These are phyloP conservation scores for Spodoptera littoralis DNA, from an alignment of 2,888 invertebrate species.

Conservation along the genomic window DNA sequence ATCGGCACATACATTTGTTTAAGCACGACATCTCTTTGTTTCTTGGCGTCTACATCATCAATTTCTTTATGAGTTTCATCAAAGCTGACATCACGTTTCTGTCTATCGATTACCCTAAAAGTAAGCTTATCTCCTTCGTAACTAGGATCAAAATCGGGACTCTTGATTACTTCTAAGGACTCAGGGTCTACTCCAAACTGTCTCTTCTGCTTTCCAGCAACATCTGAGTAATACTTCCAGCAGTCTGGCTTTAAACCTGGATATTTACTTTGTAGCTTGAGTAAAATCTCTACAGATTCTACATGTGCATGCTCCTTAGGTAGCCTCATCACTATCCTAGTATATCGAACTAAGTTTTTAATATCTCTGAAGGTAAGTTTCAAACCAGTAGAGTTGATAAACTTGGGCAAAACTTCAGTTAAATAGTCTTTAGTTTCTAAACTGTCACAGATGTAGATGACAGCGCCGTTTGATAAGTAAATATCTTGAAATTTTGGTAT, in stretches of 20 bases:
- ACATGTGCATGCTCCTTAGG: conserved; percentile 77
- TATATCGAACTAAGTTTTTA: conserved; percentile 76
- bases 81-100: conserved; percentile 75
- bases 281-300: conserved; percentile 74
- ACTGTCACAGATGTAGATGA: conserved; percentile 84
- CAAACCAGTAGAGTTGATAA: conserved; percentile 78
- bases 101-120: conserved; percentile 80
- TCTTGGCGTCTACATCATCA: conserved; percentile 61
- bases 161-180: conserved; percentile 78
- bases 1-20: conserved; percentile 75
- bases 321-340: conserved; percentile 78
- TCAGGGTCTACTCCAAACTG: conserved; percentile 83
- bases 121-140: conserved; percentile 74
- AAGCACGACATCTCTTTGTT: conserved; percentile 63
- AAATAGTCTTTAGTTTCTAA: conserved; percentile 83
- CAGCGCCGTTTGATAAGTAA: conserved; percentile 82
- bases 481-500: conserved; percentile 83
- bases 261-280: conserved; percentile 70
- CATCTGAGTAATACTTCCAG: conserved; percentile 84
- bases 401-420: conserved; percentile 76
- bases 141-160: conserved; percentile 72
- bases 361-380: conserved; percentile 78
- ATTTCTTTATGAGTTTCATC: conserved; percentile 63
- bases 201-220: conserved; percentile 82
- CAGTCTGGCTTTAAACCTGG: conserved; percentile 78